These are phyloP conservation scores for Aelia acuminata DNA, from an alignment of 2,888 invertebrate genomes.

Conservation along the genomic window DNA sequence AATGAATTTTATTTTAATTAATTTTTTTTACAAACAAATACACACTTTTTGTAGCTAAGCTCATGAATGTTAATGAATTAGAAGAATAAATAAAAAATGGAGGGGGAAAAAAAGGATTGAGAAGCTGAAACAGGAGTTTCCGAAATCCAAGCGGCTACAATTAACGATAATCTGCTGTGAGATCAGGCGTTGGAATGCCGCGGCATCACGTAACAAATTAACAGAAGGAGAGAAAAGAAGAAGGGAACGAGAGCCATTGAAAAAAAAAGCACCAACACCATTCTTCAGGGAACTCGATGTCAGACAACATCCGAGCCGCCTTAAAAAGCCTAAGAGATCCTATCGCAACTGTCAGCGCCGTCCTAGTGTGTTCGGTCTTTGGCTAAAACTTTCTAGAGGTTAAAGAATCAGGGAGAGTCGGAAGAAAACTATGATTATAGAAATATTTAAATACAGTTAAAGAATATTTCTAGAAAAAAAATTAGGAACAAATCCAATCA, in stretches of 20 bases:
- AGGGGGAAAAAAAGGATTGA: not conserved
- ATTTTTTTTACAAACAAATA: not conserved
- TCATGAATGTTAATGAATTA: not conserved
- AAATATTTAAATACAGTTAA: too few species aligned
- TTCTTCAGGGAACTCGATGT: not conserved
- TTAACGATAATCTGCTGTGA: conserved; percentile 13
- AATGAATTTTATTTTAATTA: too few species aligned
- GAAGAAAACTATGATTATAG: too few species aligned
- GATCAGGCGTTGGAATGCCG: conserved; percentile 37
- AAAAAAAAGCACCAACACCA: not conserved
- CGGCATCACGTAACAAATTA: conserved; percentile 29
- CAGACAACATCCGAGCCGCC: not conserved
- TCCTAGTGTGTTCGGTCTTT: not conserved
- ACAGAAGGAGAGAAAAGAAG: conserved; percentile 3
- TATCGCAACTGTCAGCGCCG: not conserved
- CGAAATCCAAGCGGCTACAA: conserved; percentile 17
- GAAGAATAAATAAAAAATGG: not conserved
- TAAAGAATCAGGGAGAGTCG: not conserved
- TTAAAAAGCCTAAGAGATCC: conserved; percentile 15
- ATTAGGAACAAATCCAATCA: too few species aligned
- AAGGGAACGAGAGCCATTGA: not conserved
- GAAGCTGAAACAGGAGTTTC: not conserved
- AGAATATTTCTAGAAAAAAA: too few species aligned
- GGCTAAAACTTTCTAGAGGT: not conserved
- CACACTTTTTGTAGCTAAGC: not conserved